phyloP scores from a whole-genome alignment of 1,140 invertebrate species.

The Melanaphis sacchari region DNA sequence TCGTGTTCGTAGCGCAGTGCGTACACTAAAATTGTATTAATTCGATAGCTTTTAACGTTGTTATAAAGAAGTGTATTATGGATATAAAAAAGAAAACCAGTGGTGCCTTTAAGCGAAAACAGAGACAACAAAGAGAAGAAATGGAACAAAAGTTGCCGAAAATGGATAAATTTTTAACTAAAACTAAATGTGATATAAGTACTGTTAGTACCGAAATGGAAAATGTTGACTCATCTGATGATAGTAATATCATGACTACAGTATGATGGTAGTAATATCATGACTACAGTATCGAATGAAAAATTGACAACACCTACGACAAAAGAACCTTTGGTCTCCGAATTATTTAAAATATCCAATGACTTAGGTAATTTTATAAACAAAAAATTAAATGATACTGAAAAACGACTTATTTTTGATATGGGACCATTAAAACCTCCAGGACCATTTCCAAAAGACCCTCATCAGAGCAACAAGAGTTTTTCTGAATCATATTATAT shows the following conservation, averaged over 20 bases:
- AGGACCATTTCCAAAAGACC: neutral
- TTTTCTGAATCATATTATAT: constrained; percentile 6
- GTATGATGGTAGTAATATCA: neutral
- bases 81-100: constrained; percentile 1
- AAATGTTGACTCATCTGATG: neutral
- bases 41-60: neutral
- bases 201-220: neutral
- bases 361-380: constrained; percentile 4
- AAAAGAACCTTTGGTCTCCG: neutral
- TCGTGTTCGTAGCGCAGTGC: constrained; percentile 13
- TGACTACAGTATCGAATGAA: neutral
- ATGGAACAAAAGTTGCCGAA: constrained; percentile 11
- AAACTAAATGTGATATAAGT: constrained; percentile 11
- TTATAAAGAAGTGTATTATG: neutral
- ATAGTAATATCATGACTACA: neutral
- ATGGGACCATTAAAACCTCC: neutral
- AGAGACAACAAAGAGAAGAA: neutral
- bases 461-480: neutral
- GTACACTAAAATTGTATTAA: constrained; percentile 12
- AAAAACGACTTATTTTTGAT: constrained; percentile 13
- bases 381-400: neutral
- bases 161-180: constrained; percentile 16
- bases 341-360: neutral
- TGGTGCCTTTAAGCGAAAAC: constrained; percentile 11
- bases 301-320: neutral